Evolutionary conservation across 2,113 vertebrate genomes (phyloP), one percentile per base, ranked within the genome.

Genomic region (Sinosuthora webbiana): DNA sequence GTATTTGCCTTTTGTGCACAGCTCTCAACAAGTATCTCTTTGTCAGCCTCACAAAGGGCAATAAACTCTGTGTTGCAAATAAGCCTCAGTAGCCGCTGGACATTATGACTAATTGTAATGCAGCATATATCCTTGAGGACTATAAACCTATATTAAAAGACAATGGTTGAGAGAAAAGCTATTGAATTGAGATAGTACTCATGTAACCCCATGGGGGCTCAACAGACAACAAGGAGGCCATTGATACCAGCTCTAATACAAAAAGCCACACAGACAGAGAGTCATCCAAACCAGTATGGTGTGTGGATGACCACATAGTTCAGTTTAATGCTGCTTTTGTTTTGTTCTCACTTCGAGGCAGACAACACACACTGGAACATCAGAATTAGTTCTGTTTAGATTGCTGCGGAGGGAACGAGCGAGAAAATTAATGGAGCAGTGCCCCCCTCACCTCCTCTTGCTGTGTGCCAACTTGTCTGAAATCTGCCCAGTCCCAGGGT

Each of bases 31-130:
- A 98, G 95, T 69, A 95, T 93, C 87, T 79, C 97, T 98, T 98
- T 98, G 98, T 98, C 88, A 96, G 91, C 16, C 22, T 92, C 67
- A 97, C 97, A 98, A 98, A 98, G 97, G 94, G 97, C 98, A 98
- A 96, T 98, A 97, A 98, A 98, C 97, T 97, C 97, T 96, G 85
- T 77, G 97, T 95, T 95, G 96, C 97, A 97, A 97, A 97, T 97
- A 96, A 97, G 97, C 97, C 97, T 95, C 95, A 93, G 97, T 97
- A 96, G 94, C 97, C 80, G 94, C 97, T 96, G 98, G 97, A 96
- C 96, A 83, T 97, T 93, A 97, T 98, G 98, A 98, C 97, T 97
- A 98, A 98, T 98, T 98, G 97, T 98, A 96, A 98, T 97, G 96
- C 98, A 97, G 97, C 98, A 90, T 98, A 97, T 98, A 97, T 98